These are phyloP conservation scores for Buteo buteo DNA, from an alignment of 2,113 vertebrate genomes.

Conservation along the genomic window DNA sequence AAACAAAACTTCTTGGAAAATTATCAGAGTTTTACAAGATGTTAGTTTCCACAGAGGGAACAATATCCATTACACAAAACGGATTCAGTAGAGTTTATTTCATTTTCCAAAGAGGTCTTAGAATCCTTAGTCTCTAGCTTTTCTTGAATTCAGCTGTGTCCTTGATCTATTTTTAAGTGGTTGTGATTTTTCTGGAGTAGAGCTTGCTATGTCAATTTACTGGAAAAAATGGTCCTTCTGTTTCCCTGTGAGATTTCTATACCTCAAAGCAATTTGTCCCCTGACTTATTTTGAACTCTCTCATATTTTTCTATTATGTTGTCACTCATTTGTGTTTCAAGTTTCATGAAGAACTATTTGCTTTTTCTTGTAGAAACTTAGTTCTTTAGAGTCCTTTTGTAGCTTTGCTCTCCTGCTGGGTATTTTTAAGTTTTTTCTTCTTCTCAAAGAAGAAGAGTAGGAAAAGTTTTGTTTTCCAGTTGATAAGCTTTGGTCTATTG, in stretches of 20 bases:
- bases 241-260: slow-evolving; percentile 29
- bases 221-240: slow-evolving; percentile 37
- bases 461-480: neutral
- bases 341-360: neutral
- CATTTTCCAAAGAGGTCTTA: neutral
- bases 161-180: slow-evolving; percentile 36
- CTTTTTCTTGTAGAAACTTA: neutral
- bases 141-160: slow-evolving; percentile 8
- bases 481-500: neutral
- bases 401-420: neutral
- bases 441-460: neutral
- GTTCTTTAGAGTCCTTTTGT: neutral
- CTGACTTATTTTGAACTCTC: slow-evolving; percentile 9
- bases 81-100: neutral
- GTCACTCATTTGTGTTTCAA: slow-evolving; percentile 16
- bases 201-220: slow-evolving; percentile 29
- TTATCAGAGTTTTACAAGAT: neutral
- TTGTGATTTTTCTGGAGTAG: slow-evolving; percentile 33
- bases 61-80: neutral
- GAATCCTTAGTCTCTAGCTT: neutral
- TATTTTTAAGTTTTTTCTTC: neutral
- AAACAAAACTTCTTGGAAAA: neutral
- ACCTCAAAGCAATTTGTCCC: slow-evolving; percentile 43
- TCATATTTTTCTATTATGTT: neutral
- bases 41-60: neutral